Evolutionary conservation across 2,797 vertebrate species (phyloP), one percentile per base, ranked within the genome.

Genomic region (Pagetopsis macropterus): DNA sequence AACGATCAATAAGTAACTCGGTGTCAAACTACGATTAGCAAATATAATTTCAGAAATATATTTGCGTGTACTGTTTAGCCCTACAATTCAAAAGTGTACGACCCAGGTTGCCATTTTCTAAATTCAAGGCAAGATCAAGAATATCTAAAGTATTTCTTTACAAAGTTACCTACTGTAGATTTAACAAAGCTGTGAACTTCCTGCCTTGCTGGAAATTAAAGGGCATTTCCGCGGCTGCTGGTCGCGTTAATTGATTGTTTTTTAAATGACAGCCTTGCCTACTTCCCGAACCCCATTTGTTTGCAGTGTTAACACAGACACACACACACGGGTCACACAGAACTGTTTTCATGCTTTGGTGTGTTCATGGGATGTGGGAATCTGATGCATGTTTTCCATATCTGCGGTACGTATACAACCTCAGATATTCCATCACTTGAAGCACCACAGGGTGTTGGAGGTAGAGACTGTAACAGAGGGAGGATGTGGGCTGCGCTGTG

Each of bases 401-500:
- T 87, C 76, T 76, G 73, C 21, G 76, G 75, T 82, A 44, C 15
- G 11, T 68, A 58, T 46, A 27, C 45, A 50, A 40, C 76, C 73
- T 82, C 80, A 74, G 80, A 72, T 83, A 72, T 77, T 65, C 59
- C 19, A 43, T 83, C 78, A 45, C 31, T 21, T 13, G 70, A 65
- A 56, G 65, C 17, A 60, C 67, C 21, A 21, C 8, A 31, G 64
- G 72, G 70, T 73, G 74, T 43, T 79, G 5, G 71, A 82, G 79
- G 70, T 80, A 83, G 69, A 74, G 58, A 51, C 21, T 63, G 13
- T 82, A 59, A 21, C 63, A 69, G 66, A 54, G 44, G 70, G 79
- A 89, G 89, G 87, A 89, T 90, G 88, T 91, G 82, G 86, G 83
- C 70, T 61, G 40, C 1, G 27, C 84, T 61, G 65, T 50, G 80